phyloP scores from a whole-genome alignment of 1,140 invertebrate genomes.

The Colletes latitarsis region DNA sequence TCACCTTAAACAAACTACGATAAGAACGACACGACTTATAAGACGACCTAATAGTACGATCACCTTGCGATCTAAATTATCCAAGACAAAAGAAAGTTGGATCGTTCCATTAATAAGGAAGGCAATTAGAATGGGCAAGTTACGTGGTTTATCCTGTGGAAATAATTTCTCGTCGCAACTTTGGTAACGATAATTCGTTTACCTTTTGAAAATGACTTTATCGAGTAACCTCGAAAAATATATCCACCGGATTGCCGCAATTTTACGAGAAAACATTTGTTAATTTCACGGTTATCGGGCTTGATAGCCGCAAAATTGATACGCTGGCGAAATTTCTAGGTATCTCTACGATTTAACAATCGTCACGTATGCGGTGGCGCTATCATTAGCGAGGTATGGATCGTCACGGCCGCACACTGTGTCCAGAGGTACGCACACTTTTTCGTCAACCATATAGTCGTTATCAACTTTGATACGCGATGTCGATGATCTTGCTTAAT shows the following conservation, averaged over 20 bases:
- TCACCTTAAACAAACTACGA: too few species aligned
- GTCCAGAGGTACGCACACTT: conserved; percentile 56
- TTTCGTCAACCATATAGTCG: neutral
- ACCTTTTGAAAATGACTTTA: neutral
- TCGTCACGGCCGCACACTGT: conserved; percentile 82
- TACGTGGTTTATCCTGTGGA: neutral
- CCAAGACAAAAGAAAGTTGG: too few species aligned
- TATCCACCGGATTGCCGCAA: neutral
- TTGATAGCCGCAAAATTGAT: conserved; percentile 29
- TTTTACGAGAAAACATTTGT: conserved; percentile 22
- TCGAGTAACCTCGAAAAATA: neutral
- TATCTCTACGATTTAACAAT: conserved; percentile 64
- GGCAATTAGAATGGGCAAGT: too few species aligned
- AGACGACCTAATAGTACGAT: too few species aligned
- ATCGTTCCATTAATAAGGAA: too few species aligned
- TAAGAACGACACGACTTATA: too few species aligned
- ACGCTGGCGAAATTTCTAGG: conserved; percentile 35
- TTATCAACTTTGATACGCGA: too few species aligned
- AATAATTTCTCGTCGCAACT: neutral
- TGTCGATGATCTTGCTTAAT: too few species aligned
- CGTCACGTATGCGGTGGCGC: conserved; percentile 76
- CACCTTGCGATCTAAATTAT: too few species aligned
- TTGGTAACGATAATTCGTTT: conserved; percentile 3
- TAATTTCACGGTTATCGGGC: neutral
- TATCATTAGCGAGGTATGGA: conserved; percentile 74